Evolutionary conservation across 2,113 vertebrate species (phyloP), one percentile per base, ranked within the genome.

Genomic region (Panthera uncia): DNA sequence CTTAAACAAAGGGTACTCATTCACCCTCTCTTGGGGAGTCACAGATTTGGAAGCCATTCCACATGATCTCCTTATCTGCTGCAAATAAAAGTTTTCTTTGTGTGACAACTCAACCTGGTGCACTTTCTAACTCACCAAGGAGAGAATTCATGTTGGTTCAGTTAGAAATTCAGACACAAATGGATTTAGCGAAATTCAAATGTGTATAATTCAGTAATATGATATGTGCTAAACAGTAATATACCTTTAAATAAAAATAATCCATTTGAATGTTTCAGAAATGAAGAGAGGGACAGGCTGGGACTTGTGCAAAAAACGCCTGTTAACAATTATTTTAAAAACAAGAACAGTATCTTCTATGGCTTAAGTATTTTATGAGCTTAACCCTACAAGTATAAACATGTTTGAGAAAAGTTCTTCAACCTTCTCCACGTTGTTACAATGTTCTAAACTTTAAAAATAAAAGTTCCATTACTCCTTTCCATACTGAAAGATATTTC

Each of bases 321-420:
- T 55, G 19, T 94, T 91, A 45, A 88, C 23, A 91, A 96, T 91
- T 91, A 57, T 48, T 91, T 84, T 45, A 73, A 95, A 95, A 96
- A 63, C n/a, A 92, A 61, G 23, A 87, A 38, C 16, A 25, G 31
- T 66, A 63, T 55, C 69, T 96, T 71, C 65, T 41, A 93, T 52
- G 45, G 89, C 23, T 74, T 94, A 38, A 55, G 1, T 68, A 74
- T 33, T 41, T 66, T 4, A 48, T 15, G 52, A 89, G 6, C 14
- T 88, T 7, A 33, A 73, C 14, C 79, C 7, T 36, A 48, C 13
- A 93, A 91, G 29, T 38, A 68, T 45, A 81, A 91, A 55, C 29
- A n/a, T 91, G 21, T 81, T 63, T 94, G 23, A 73, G 61, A 95
- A 88, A 85, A 41, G 36, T 57, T 41, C 65, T 38, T 94, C 52